A percentile compares a stretch with the other conserved stretches of the same genome.
Conservation (phyloP, 2,888 invertebrate genomes). For the Andrena haemorrhoa region DNA sequence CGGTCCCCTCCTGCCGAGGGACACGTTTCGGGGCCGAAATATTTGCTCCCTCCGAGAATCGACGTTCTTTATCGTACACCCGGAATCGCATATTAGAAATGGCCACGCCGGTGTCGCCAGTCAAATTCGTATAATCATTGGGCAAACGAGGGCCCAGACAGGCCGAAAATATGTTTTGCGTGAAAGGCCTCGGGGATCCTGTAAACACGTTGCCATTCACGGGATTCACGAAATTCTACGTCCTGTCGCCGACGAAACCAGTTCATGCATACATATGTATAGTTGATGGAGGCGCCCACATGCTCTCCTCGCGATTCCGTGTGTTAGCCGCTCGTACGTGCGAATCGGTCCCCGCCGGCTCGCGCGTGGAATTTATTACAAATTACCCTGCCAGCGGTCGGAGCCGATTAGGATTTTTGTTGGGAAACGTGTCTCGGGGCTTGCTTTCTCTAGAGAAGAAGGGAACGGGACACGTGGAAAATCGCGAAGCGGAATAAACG, state of each 20-base stretch:
- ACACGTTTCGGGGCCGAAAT: neutral
- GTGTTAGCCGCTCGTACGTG: constrained; percentile 33
- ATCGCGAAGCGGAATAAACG: neutral
- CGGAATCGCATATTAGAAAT: constrained; percentile 26
- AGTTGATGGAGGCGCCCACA: constrained; percentile 50
- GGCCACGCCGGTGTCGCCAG: neutral
- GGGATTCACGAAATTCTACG: constrained; percentile 54
- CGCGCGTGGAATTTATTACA: constrained; percentile 44
- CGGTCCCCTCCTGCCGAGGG: neutral
- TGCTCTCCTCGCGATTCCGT: constrained; percentile 22
- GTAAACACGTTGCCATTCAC: constrained; percentile 48
- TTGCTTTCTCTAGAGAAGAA: constrained; percentile 2
- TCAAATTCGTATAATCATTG: constrained; percentile 47
- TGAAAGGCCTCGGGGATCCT: constrained; percentile 30
- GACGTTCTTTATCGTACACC: neutral
- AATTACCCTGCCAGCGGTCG: constrained; percentile 26
- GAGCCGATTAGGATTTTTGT: constrained; percentile 28
- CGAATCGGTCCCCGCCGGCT: constrained; percentile 20
- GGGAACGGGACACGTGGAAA: neutral
- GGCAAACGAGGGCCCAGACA: constrained; percentile 37
- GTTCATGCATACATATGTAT: constrained; percentile 59
- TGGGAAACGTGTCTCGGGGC: constrained; percentile 4
- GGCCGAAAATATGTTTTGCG: constrained; percentile 61
- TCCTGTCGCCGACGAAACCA: constrained; percentile 67
- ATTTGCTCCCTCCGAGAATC: constrained; percentile 9